Conservation (phyloP, 2,113 vertebrate genomes). For the Melanostigma gelatinosum region DNA sequence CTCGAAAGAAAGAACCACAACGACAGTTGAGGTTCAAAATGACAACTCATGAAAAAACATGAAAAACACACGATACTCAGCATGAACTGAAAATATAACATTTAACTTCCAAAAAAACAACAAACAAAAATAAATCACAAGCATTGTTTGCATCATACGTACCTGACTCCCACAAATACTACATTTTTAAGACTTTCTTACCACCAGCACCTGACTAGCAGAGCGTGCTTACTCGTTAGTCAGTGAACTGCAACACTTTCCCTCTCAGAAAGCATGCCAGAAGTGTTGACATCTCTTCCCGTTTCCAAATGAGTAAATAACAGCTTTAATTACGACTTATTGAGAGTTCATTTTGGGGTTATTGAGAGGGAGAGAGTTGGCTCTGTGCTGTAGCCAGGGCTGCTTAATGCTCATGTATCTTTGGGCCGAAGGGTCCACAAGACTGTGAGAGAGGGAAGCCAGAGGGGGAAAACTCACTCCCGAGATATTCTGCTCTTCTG, state of each 20-base stretch:
- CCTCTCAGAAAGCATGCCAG: constrained; percentile 41
- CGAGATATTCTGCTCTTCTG: constrained; percentile 32
- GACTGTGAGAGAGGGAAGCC: constrained; percentile 66
- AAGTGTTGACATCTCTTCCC: constrained; percentile 1
- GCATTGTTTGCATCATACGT: constrained; percentile 87
- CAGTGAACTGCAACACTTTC: constrained; percentile 70
- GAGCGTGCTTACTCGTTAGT: constrained; percentile 61
- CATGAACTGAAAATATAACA: constrained; percentile 49
- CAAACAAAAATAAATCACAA: constrained; percentile 58
- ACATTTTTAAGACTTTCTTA: constrained; percentile 95
- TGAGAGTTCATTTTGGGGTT: constrained; percentile 29
- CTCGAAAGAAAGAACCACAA: constrained; percentile 68
- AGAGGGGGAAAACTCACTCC: constrained; percentile 21
- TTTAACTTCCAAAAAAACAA: constrained; percentile 46
- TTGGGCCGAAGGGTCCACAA: constrained; percentile 79
- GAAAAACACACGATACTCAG: constrained; percentile 45
- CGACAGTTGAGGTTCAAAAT: constrained; percentile 60
- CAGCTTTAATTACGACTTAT: constrained; percentile 4
- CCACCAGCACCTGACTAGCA: constrained; percentile 82
- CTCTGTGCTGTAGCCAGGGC: constrained; percentile 79
- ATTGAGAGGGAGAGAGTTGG: constrained; percentile 70
- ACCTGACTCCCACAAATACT: constrained; percentile 92
- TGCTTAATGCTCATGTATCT: constrained; percentile 70
- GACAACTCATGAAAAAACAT: constrained; percentile 73
- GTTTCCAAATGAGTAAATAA: constrained; percentile 10